Evolutionary conservation across 2,888 invertebrate genomes (phyloP), one percentile per base, ranked within the genome.

Genomic region (Pyralis farinalis): DNA sequence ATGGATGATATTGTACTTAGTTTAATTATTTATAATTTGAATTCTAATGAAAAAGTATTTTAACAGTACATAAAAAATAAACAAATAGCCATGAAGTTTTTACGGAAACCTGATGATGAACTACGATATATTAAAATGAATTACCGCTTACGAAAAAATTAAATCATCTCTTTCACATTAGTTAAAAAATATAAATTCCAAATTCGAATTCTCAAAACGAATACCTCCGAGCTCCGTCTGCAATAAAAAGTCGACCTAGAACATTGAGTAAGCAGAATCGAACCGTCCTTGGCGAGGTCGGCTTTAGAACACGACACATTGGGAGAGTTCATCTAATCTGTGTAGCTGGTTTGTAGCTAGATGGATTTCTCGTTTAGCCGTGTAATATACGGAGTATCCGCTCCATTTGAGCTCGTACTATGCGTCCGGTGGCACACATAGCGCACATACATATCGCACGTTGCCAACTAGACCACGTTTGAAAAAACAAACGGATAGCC

Each of bases 251-350:
- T 49, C 63, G 74, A 68, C 76, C 81, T 71, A 77, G 76, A 71
- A 68, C 64, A 62, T 76, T 70, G 68, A 71, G 71, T 85, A 80
- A 80, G 76, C 72, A 83, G 85, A 86, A 85, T 63, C 63, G 70
- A 68, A 71, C 81, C 83, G 86, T 83, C 87, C 87, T 87, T 87
- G 86, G 63, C 58, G 75, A 82, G 87, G 86, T 81, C 85, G 80
- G 49, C 49, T 53, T 53, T 58, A 53, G 53, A 56, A 71, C 55
- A 61, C 61, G 47, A 44, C 63, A 37, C 47, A 49, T 44, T 63
- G 41, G 39, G 39, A 42, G 48, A 42, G 49, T 37, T 45, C 16
- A 35, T 30, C 40, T 43, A 33, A 34, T 31, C 33, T 34, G 12
- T 10, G 41, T 12, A 32, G 9, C 20, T 22, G 33, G 11, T 37